These are phyloP conservation scores for Pitangus sulphuratus DNA, from an alignment of 2,797 vertebrate genomes.

Conservation along the genomic window DNA sequence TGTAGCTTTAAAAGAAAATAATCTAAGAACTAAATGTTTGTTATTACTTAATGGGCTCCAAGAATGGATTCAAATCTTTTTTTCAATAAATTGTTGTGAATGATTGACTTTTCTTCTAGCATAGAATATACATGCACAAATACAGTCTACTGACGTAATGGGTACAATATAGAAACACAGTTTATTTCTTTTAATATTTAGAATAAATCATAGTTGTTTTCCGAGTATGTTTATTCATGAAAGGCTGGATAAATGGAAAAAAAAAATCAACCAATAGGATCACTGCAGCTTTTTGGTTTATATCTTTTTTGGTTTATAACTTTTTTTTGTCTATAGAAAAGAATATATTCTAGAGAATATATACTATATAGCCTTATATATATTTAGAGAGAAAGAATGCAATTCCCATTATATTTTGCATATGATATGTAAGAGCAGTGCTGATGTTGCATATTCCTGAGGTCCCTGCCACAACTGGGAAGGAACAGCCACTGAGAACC, in stretches of 20 bases:
- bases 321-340: background rate
- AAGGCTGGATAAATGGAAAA: background rate
- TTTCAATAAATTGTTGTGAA: background rate
- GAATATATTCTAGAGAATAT: background rate
- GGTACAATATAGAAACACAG: background rate
- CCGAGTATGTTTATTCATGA: background rate
- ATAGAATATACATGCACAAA: background rate
- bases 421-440: background rate
- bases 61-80: background rate
- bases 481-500: background rate
- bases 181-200: background rate
- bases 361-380: background rate
- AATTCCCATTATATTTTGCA: background rate
- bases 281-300: background rate
- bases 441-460: background rate
- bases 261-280: background rate
- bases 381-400: background rate
- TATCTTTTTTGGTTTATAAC: background rate
- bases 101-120: background rate
- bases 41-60: background rate
- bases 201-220: background rate
- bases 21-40: background rate
- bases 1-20: background rate
- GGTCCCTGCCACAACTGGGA: background rate
- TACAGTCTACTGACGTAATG: background rate